Evolutionary conservation across 2,113 vertebrate species (phyloP).

Genomic region (Anguilla japonica): DNA sequence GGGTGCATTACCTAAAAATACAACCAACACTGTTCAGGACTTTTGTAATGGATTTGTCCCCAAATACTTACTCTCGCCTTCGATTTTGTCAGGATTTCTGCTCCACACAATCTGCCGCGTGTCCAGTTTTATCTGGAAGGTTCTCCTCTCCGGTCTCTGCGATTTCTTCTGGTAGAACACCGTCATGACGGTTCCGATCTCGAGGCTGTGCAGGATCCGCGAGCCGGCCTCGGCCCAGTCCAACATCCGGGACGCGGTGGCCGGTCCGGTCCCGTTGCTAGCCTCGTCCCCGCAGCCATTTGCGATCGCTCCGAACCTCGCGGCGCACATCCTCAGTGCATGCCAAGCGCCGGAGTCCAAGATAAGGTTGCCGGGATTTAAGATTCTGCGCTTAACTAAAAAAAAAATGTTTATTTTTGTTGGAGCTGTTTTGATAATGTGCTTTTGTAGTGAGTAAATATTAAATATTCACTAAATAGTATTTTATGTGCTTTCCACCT

Average conservation of each 20-base stretch:
- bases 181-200: slow-evolving; percentile 79
- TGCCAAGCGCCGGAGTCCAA: not conserved
- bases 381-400: not conserved
- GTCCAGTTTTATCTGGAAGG: slow-evolving; percentile 77
- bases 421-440: not conserved
- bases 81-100: slow-evolving; percentile 75
- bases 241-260: slow-evolving; percentile 54
- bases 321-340: slow-evolving; percentile 76
- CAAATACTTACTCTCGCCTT: slow-evolving; percentile 74
- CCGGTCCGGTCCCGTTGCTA: slow-evolving; percentile 32
- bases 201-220: slow-evolving; percentile 75
- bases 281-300: slow-evolving; percentile 76
- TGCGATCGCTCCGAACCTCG: slow-evolving; percentile 68
- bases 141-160: slow-evolving; percentile 79
- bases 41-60: not conserved
- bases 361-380: not conserved
- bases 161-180: slow-evolving; percentile 85
- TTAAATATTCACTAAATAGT: not conserved
- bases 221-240: slow-evolving; percentile 65
- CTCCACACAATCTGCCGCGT: slow-evolving; percentile 78
- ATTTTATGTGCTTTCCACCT: not conserved
- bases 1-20: not conserved
- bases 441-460: not conserved
- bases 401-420: not conserved
- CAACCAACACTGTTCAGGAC: not conserved